Evolutionary conservation across 2,888 invertebrate genomes (phyloP), one percentile per base, ranked within the genome.

Genomic region (Tiliacea citrago): DNA sequence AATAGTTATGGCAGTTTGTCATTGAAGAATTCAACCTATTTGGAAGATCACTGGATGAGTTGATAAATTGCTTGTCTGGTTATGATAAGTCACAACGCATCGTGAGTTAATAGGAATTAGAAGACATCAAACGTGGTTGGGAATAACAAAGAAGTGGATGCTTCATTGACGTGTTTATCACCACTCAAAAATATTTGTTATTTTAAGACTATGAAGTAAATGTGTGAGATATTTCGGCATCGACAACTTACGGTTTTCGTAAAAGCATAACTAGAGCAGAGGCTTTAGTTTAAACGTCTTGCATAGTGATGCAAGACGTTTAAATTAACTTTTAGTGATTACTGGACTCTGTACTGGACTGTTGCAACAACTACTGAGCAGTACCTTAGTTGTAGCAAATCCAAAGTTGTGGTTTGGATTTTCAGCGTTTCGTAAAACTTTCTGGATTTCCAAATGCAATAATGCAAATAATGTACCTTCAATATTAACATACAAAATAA

Each of bases 1-100:
- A 67, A 18, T 24, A 51, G 13, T 49, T 75, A 53, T 49, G 65
- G 42, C 47, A 81, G 47, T 47, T 81, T 24, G 58, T 45, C 51
- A 61, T 79, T 61, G 16, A 73, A 47, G 73, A 84, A 80, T 73
- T 51, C 57, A 68, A 73, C 61, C 47, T 73, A 51, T 69, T 58
- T 80, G 12, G 73, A 61, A 65, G 79, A 83, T 58, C 68, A 51
- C 49, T 69, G 24, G 13, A 63, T 47, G n/a, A n/a, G 53, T 67
- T 73, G 47, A 80, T 60, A 58, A 80, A 66, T 71, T 78, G 65
- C n/a, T 66, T 55, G 58, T 58, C 68, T 79, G 29, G 29, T 51
- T 82, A 73, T n/a, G 39, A 74, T 49, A 55, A 76, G 35, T 63
- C 47, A 24, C 49, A 75, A 67, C 47, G 53, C 18, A 45, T 45